Evolutionary conservation across 2,113 vertebrate genomes (phyloP).

Genomic region (Sciurus niger): DNA sequence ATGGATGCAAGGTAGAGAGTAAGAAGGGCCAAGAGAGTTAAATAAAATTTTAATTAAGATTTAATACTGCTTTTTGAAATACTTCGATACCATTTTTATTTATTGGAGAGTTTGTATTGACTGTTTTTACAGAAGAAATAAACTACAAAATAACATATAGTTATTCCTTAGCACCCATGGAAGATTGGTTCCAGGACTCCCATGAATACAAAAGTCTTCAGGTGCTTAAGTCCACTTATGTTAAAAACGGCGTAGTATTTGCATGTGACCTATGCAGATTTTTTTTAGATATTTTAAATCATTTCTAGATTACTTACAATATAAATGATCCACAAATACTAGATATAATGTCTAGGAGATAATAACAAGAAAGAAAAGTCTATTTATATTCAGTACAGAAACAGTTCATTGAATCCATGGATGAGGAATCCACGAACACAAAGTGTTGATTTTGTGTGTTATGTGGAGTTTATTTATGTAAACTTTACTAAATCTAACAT

Average conservation of each 20-base stretch:
- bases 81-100: conserved; percentile 12
- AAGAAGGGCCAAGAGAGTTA: not conserved
- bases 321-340: not conserved
- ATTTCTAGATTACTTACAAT: not conserved
- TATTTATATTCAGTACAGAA: not conserved
- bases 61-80: not conserved
- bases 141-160: not conserved
- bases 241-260: not conserved
- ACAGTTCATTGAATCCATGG: not conserved
- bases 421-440: not conserved
- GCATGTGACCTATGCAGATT: not conserved
- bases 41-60: not conserved
- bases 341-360: not conserved
- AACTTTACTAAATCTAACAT: conserved; percentile 17
- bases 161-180: not conserved
- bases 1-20: not conserved
- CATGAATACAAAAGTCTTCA: not conserved
- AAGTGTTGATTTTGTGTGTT: not conserved
- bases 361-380: not conserved
- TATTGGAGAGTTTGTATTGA: not conserved
- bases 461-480: not conserved
- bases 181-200: not conserved
- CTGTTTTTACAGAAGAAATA: conserved; percentile 8
- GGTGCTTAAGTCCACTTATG: not conserved
- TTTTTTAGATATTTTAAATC: not conserved